Conservation (phyloP, 2,113 vertebrate species). For the Mirounga angustirostris region DNA sequence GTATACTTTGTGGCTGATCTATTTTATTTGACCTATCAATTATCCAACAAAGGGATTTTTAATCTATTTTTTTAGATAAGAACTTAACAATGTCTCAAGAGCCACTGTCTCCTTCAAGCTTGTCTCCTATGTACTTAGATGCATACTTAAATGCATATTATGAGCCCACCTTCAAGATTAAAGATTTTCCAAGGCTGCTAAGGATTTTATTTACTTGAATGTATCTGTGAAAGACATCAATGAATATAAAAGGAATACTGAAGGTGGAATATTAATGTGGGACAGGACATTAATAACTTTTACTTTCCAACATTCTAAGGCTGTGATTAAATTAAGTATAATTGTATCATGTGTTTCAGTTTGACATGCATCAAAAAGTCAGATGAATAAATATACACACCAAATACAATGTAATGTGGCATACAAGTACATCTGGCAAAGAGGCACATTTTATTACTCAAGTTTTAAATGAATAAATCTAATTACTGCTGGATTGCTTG, state of each 20-base stretch:
- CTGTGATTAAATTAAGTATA: not conserved
- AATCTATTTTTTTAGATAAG: not conserved
- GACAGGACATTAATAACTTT: not conserved
- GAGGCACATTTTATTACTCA: not conserved
- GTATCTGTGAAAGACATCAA: not conserved
- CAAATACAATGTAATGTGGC: not conserved
- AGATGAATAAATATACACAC: not conserved
- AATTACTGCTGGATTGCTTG: not conserved
- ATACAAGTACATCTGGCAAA: not conserved
- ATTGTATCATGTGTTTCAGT: not conserved
- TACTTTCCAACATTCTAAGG: not conserved
- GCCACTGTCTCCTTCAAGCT: not conserved
- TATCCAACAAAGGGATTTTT: not conserved
- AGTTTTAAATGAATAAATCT: not conserved
- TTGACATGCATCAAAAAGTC: not conserved
- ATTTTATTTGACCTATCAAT: slow-evolving; percentile 10
- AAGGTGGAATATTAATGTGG: not conserved
- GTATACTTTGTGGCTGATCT: not conserved
- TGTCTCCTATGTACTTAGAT: not conserved
- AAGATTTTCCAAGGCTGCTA: not conserved
- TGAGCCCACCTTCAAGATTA: not conserved
- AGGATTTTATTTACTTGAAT: not conserved
- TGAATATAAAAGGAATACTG: not conserved
- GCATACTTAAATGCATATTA: not conserved
- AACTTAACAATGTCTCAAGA: not conserved